Evolutionary conservation across 2,113 vertebrate genomes (phyloP), one percentile per base, ranked within the genome.

Genomic region (Jaculus jaculus): DNA sequence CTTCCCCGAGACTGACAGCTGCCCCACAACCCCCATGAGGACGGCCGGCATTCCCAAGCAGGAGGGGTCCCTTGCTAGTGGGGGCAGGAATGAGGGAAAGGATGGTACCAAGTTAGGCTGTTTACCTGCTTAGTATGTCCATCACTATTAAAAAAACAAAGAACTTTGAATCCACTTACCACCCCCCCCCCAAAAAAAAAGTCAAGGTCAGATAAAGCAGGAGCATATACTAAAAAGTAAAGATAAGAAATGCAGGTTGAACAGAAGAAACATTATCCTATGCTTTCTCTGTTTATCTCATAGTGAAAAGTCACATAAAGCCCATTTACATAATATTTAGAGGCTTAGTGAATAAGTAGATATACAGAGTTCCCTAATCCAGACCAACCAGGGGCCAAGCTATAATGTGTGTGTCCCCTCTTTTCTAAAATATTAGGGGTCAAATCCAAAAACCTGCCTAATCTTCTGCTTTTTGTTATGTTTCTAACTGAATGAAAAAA

Each of bases 161-260:
- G 8, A 47, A 47, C 42, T 47, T 6, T 6, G 42, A 47, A 47
- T 47, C n/a, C n/a, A n/a, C n/a, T n/a, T n/a, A n/a, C 42, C 42
- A 47, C 42, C 42, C 8, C 42, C 42, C 42, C 42, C 42, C 42
- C 42, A 47, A 47, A 47, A 5, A 47, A 6, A 47, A 47, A 47
- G 8, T 47, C 42, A 8, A 47, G 42, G 42, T 87, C 24, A 79
- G 77, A 37, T 5, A 89, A 37, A 84, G 28, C 26, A 93, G 63
- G 78, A 47, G 18, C 63, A 83, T n/a, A 54, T n/a, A 23, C 74
- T 47, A 84, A 69, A 87, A 93, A 34, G 1, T 20, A 66, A 71
- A 94, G 79, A 30, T 20, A 73, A 75, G 16, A 92, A 65, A 51
- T 91, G 21, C 58, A n/a, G 17, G 81, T 20, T 69, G 61, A 94